These are phyloP conservation scores for Ophiothrix spiculata DNA, from an alignment of 35 echinoderm and acorn worm species.

Conservation along the genomic window DNA sequence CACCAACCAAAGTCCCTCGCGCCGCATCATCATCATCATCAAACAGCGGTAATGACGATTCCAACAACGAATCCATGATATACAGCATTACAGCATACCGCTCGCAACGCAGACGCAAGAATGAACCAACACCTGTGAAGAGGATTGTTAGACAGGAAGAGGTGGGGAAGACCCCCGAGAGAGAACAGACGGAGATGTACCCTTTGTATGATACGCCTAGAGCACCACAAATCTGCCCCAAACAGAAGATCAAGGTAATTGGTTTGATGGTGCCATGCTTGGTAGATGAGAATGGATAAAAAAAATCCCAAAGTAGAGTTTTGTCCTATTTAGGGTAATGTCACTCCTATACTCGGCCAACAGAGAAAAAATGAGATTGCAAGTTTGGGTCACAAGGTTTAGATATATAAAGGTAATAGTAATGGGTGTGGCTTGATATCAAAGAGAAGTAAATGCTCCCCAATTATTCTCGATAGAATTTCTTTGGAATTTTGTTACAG, in stretches of 20 bases:
- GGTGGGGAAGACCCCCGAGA: not conserved
- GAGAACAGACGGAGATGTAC: not conserved
- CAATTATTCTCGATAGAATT: too few relatives aligned
- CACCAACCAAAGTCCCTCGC: not conserved
- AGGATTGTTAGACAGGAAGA: slow-evolving; percentile 19
- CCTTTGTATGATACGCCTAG: not conserved
- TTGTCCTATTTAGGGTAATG: too few relatives aligned
- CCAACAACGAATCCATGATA: not conserved
- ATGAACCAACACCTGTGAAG: not conserved
- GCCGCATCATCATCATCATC: not conserved
- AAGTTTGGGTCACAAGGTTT: too few relatives aligned
- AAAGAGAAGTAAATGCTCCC: too few relatives aligned
- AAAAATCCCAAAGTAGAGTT: too few relatives aligned
- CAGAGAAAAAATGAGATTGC: too few relatives aligned
- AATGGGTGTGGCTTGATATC: too few relatives aligned
- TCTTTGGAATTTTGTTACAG: too few relatives aligned
- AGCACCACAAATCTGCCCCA: not conserved
- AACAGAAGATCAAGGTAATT: not conserved
- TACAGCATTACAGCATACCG: slow-evolving; percentile 30
- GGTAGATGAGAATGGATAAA: too few relatives aligned
- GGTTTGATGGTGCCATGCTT: too few relatives aligned
- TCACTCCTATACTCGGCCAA: too few relatives aligned
- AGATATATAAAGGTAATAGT: too few relatives aligned
- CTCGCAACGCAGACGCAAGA: not conserved
- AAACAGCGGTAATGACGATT: not conserved